Evolutionary conservation across 2,113 vertebrate genomes (phyloP).

Genomic region (Dermatemys mawii): DNA sequence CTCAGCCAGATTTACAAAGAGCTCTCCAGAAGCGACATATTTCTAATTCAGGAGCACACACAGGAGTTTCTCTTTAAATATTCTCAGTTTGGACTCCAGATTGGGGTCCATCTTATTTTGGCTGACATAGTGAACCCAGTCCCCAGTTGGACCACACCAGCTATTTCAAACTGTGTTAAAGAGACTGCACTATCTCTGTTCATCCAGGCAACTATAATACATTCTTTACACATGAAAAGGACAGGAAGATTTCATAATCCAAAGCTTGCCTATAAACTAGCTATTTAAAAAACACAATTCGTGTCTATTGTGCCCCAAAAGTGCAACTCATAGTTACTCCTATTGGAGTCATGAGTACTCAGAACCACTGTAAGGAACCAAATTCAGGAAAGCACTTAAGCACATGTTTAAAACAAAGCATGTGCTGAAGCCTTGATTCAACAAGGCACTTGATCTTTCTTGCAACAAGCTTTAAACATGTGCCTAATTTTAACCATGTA

Average conservation of each 20-base stretch:
- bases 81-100: neutral
- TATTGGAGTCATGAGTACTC: neutral
- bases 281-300: neutral
- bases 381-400: neutral
- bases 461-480: neutral
- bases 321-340: neutral
- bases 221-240: neutral
- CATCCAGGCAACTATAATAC: neutral
- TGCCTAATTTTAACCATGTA: neutral
- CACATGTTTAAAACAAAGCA: neutral
- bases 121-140: neutral
- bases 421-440: neutral
- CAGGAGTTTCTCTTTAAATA: neutral
- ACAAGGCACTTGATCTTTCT: neutral
- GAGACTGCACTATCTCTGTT: neutral
- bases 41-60: neutral
- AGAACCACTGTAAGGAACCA: neutral
- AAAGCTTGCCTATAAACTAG: neutral
- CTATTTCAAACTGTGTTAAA: neutral
- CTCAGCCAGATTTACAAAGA: neutral
- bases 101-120: neutral
- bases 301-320: neutral
- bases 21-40: neutral
- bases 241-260: neutral
- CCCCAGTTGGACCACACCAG: neutral